Evolutionary conservation across 37 sponge, comb jelly and placozoan species (phyloP), one percentile per base, ranked within the genome.

Genomic region (Petrosia ficiformis): DNA sequence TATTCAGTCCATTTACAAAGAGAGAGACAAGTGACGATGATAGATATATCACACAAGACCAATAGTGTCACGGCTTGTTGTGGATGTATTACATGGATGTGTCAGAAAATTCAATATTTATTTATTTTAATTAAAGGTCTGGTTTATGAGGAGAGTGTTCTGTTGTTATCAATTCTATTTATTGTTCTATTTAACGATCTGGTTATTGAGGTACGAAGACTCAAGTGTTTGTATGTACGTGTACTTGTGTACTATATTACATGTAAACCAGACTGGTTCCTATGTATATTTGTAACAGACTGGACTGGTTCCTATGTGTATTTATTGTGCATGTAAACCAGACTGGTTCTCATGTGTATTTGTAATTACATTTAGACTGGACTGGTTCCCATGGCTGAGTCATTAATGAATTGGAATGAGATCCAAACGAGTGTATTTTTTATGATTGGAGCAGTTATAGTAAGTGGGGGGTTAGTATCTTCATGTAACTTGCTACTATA

Each of bases 231-330:
- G 54, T 14, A 48, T 48, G 54, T 48, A 48, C 14, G 54, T 48
- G 14, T 48, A 48, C 14, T 48, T 19, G 14, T 48, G 8, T 48
- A 19, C 14, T 19, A 8, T 48, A 48, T 48, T 48, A 48, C 8
- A 19, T 48, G 8, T 19, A 48, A 48, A 48, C 8, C 54, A n/a
- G n/a, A n/a, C n/a, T n/a, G n/a, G n/a, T n/a, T n/a, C n/a, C n/a
- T n/a, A n/a, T n/a, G n/a, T n/a, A n/a, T n/a, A n/a, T n/a, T n/a
- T n/a, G n/a, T n/a, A n/a, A n/a, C 39, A 91, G 86, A 68, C 92
- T 0, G 78, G 87, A 59, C 43, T 91, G 11, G 89, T 91, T 24
- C 95, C 95, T 10, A 70, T 91, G 77, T n/a, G n/a, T n/a, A n/a
- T n/a, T n/a, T n/a, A n/a, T n/a, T n/a, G n/a, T n/a, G n/a, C n/a